Evolutionary conservation across 2,113 vertebrate genomes (phyloP).

Genomic region (Oenanthe melanoleuca): DNA sequence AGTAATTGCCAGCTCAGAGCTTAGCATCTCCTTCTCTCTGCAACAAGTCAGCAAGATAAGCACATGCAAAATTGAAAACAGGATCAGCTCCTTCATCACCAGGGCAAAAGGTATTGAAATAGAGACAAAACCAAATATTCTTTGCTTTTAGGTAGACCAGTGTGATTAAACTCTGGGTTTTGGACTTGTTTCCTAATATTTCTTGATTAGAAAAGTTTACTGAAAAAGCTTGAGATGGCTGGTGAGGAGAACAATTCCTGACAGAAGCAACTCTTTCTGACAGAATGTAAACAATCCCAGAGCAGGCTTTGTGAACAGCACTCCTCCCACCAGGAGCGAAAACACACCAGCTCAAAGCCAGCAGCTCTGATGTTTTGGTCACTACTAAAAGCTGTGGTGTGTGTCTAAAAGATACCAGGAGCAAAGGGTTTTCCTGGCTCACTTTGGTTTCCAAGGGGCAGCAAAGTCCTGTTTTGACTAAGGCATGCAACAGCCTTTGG

Average conservation of each 20-base stretch:
- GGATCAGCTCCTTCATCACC: constrained; percentile 12
- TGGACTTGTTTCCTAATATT: not conserved
- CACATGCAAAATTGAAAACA: not conserved
- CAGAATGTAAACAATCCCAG: not conserved
- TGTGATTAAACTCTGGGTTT: not conserved
- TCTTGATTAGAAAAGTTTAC: constrained; percentile 5
- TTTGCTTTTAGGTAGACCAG: constrained; percentile 13
- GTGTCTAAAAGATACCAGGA: not conserved
- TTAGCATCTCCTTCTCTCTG: not conserved
- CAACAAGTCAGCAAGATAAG: constrained; percentile 1
- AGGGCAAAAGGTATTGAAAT: not conserved
- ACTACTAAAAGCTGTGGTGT: not conserved
- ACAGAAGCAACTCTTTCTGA: not conserved
- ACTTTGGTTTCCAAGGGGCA: not conserved
- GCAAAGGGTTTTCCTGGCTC: not conserved
- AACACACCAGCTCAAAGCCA: not conserved
- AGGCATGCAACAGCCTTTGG: not conserved
- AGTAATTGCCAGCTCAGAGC: not conserved
- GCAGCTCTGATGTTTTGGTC: not conserved
- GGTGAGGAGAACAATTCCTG: not conserved
- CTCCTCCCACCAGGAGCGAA: not conserved
- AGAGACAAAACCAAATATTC: not conserved
- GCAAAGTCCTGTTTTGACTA: not conserved
- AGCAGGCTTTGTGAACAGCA: not conserved
- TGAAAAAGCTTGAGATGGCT: not conserved